Percentiles rank a stretch among this genome's conserved stretches.
phyloP scores from a whole-genome alignment of 2,888 invertebrate genomes.

The Schrankia costaestrigalis region DNA sequence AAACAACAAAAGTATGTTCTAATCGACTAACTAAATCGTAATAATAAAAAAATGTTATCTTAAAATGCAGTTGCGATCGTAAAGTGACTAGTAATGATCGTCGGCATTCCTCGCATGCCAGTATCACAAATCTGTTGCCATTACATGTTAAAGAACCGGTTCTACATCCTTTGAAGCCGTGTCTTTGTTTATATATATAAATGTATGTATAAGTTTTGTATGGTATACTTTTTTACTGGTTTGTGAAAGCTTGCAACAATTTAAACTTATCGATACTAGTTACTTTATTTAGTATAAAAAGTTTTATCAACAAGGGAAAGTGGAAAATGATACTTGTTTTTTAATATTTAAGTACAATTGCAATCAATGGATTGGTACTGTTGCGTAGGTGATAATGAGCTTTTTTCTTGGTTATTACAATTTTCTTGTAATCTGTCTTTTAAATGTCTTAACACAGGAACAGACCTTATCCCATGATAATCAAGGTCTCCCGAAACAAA shows the following conservation, averaged over 20 bases:
- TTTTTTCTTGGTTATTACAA: too few species aligned
- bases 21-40: conserved; percentile 10
- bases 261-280: conserved; percentile 1
- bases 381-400: too few species aligned
- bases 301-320: too few species aligned
- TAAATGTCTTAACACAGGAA: too few species aligned
- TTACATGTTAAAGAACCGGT: conserved; percentile 51
- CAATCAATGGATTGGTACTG: too few species aligned
- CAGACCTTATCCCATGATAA: too few species aligned
- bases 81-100: conserved; percentile 35
- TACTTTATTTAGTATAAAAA: too few species aligned
- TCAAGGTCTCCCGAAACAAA: too few species aligned
- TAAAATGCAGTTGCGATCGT: conserved; percentile 32
- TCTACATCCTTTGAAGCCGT: conserved; percentile 53
- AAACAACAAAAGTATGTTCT: conserved; percentile 6
- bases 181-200: conserved; percentile 44
- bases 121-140: conserved; percentile 41
- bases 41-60: conserved; percentile 18
- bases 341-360: too few species aligned
- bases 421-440: too few species aligned
- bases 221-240: conserved; percentile 27
- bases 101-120: conserved; percentile 45
- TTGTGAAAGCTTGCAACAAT: conserved; percentile 18
- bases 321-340: too few species aligned
- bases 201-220: conserved; percentile 43